Percentiles rank a stretch among this genome's conserved stretches.
These are phyloP conservation scores for Drosophila punjabiensis DNA, from an alignment of 1,140 invertebrate species.

Conservation along the genomic window DNA sequence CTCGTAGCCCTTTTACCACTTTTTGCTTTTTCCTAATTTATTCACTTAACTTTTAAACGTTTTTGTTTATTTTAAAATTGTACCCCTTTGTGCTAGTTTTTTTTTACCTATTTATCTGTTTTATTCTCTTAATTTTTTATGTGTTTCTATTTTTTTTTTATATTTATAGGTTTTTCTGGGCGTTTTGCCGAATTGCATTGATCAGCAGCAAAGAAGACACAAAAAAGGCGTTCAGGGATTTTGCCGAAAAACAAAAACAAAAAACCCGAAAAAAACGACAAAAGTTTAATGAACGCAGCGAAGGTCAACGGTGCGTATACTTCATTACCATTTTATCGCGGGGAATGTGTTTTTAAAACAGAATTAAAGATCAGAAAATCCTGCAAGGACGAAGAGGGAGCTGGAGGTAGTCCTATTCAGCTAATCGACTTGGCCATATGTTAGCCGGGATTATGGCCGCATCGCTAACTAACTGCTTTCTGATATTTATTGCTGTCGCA, in stretches of 20 bases:
- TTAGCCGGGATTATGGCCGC: constrained; percentile 66
- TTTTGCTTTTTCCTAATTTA: no score
- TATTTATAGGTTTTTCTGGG: constrained; percentile 66
- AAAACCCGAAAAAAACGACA: constrained; percentile 7
- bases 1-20: no score
- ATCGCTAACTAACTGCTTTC: constrained; percentile 43
- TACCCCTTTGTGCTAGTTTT: no score
- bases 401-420: not conserved
- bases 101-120: not conserved
- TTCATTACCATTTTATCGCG: constrained; percentile 53
- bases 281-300: constrained; percentile 58
- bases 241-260: constrained; percentile 29
- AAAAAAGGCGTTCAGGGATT: constrained; percentile 34
- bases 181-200: constrained; percentile 62
- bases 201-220: constrained; percentile 7
- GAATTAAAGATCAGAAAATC: constrained; percentile 11
- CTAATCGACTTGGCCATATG: constrained; percentile 76
- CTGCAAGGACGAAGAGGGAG: not conserved
- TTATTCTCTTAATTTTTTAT: constrained; percentile 41
- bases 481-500: constrained; percentile 67
- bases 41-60: no score
- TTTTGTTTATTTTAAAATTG: no score
- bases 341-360: not conserved
- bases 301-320: constrained; percentile 64
- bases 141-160: not conserved